These are phyloP conservation scores for Morone saxatilis DNA, from an alignment of 2,113 vertebrate genomes.

Conservation along the genomic window DNA sequence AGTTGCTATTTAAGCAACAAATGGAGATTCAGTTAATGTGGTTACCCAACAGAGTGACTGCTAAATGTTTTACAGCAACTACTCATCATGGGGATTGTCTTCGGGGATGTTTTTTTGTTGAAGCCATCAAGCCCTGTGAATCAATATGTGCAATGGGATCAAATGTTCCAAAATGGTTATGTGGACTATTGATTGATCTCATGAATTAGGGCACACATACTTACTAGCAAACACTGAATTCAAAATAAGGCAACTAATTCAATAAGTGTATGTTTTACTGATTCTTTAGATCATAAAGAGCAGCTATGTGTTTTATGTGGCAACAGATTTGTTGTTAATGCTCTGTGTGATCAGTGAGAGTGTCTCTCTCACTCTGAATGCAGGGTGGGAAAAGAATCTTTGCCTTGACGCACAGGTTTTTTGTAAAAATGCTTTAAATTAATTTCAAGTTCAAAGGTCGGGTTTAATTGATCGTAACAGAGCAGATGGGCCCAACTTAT, in stretches of 20 bases:
- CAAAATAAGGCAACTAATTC: not conserved
- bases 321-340: not conserved
- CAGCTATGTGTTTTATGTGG: not conserved
- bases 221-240: not conserved
- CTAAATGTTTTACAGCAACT: constrained; percentile 12
- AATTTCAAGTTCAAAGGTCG: constrained; percentile 46
- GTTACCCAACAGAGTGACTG: not conserved
- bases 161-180: constrained; percentile 11
- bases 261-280: not conserved
- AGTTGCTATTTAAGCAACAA: not conserved
- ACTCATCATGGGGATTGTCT: not conserved
- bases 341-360: not conserved
- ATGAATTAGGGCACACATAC: not conserved
- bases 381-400: constrained; percentile 16
- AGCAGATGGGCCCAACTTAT: constrained; percentile 46
- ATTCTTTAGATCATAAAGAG: not conserved
- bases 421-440: constrained; percentile 3
- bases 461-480: constrained; percentile 40
- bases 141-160: constrained; percentile 40
- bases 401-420: not conserved
- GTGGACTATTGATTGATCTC: constrained; percentile 1
- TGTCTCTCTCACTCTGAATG: not conserved
- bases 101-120: not conserved
- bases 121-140: constrained; percentile 6
- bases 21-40: constrained; percentile 6